phyloP scores from a whole-genome alignment of 2,888 invertebrate species.

The Drosophila pegasa region DNA sequence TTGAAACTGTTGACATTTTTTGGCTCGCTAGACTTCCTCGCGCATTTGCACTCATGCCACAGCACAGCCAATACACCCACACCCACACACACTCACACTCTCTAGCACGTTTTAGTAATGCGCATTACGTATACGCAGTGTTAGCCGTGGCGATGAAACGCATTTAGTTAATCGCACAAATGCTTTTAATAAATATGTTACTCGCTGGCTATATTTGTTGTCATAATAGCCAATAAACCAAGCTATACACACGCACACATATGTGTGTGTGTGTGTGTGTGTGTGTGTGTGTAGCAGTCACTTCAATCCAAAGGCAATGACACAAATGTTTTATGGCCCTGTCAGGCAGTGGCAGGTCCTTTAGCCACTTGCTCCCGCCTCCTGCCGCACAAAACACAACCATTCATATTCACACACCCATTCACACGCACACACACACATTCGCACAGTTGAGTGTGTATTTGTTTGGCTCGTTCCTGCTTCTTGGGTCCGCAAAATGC shows the following conservation, averaged over 20 bases:
- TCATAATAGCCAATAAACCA: constrained; percentile 71
- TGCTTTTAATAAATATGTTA: constrained; percentile 71
- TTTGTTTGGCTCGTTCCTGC: constrained; percentile 35
- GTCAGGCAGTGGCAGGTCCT: constrained; percentile 38
- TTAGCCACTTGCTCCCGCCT: constrained; percentile 29
- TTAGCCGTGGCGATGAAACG: constrained; percentile 40
- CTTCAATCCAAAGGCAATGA: constrained; percentile 44
- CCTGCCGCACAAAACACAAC: constrained; percentile 13
- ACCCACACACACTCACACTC: neutral
- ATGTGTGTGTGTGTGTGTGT: constrained; percentile 4
- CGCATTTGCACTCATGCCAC: constrained; percentile 69
- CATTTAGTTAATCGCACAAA: constrained; percentile 73
- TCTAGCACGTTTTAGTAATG: constrained; percentile 9
- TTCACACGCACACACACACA: constrained; percentile 8
- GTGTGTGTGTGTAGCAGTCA: constrained; percentile 33
- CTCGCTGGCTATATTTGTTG: constrained; percentile 55
- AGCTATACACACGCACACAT: constrained; percentile 25
- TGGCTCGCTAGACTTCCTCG: constrained; percentile 44
- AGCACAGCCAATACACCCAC: constrained; percentile 6
- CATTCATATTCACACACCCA: constrained; percentile 23
- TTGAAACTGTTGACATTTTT: constrained; percentile 23
- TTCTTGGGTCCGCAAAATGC: constrained; percentile 64
- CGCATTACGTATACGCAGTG: constrained; percentile 65
- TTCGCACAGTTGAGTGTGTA: constrained; percentile 26
- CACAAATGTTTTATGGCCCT: constrained; percentile 64